Evolutionary conservation across 2,888 invertebrate species (phyloP).

Genomic region (Gibbula magus): DNA sequence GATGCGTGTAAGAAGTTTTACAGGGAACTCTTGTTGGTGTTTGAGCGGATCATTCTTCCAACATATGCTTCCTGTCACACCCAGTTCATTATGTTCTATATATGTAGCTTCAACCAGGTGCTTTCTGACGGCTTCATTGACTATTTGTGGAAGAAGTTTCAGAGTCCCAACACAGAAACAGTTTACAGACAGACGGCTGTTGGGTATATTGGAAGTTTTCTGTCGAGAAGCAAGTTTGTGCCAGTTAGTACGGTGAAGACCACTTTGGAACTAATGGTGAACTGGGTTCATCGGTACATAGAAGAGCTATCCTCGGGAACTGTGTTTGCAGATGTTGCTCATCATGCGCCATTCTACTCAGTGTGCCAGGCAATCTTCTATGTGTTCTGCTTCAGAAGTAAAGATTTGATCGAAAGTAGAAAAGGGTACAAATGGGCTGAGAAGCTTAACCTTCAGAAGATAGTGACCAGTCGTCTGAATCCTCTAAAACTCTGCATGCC

Average conservation of each 20-base stretch:
- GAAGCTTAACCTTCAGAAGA: constrained; percentile 87
- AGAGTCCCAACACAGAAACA: constrained; percentile 80
- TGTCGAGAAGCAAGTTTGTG: constrained; percentile 83
- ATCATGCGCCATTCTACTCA: constrained; percentile 92
- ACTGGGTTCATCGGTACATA: constrained; percentile 91
- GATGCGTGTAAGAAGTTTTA: constrained; percentile 81
- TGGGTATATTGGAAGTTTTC: constrained; percentile 85
- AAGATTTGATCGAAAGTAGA: constrained; percentile 85
- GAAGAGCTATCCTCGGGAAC: constrained; percentile 76
- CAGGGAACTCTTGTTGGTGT: constrained; percentile 81
- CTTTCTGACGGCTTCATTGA: constrained; percentile 82
- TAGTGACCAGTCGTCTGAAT: constrained; percentile 90
- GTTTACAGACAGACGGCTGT: constrained; percentile 83
- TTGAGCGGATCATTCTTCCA: constrained; percentile 87
- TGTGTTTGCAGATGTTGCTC: constrained; percentile 80
- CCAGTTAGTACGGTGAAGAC: constrained; percentile 81
- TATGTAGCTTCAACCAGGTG: constrained; percentile 81
- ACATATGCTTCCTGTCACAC: constrained; percentile 88
- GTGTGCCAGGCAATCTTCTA: constrained; percentile 95
- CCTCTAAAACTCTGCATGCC: constrained; percentile 87
- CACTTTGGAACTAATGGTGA: constrained; percentile 83
- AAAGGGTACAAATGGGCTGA: constrained; percentile 87
- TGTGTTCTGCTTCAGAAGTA: constrained; percentile 91
- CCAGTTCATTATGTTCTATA: constrained; percentile 86
- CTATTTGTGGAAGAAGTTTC: constrained; percentile 85